These are phyloP conservation scores for Oeneis ivallda DNA, from an alignment of 2,888 invertebrate genomes.

Conservation along the genomic window DNA sequence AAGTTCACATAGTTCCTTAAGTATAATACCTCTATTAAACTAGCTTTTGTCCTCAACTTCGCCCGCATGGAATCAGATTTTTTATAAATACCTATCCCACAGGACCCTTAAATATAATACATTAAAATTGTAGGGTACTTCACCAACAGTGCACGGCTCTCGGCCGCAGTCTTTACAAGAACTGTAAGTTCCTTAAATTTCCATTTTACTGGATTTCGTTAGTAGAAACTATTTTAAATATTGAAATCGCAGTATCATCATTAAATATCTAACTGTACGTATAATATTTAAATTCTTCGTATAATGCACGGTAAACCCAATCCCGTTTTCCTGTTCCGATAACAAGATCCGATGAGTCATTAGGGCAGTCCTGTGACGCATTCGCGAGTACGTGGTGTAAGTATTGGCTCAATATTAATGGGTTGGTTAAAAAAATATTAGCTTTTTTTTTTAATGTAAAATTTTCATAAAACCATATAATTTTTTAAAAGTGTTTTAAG, in stretches of 20 bases:
- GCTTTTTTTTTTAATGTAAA: not conserved
- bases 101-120: no score
- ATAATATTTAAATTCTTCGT: constrained; percentile 4
- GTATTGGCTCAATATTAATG: not conserved
- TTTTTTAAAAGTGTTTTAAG: no score
- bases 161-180: no score
- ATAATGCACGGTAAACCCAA: constrained; percentile 15
- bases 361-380: constrained; percentile 39
- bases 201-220: no score
- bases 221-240: not conserved
- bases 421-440: not conserved
- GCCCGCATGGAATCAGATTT: no score
- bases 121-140: no score
- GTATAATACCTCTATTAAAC: no score
- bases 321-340: constrained; percentile 37
- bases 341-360: constrained; percentile 37
- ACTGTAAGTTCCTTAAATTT: no score
- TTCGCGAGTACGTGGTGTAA: constrained; percentile 7
- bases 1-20: no score
- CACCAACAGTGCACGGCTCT: no score
- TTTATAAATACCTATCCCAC: no score
- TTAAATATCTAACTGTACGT: not conserved
- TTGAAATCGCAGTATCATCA: not conserved
- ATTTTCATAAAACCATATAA: not conserved
- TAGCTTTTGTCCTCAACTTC: no score